Conservation (phyloP, 2,113 vertebrate species). For the Plotosus lineatus region DNA sequence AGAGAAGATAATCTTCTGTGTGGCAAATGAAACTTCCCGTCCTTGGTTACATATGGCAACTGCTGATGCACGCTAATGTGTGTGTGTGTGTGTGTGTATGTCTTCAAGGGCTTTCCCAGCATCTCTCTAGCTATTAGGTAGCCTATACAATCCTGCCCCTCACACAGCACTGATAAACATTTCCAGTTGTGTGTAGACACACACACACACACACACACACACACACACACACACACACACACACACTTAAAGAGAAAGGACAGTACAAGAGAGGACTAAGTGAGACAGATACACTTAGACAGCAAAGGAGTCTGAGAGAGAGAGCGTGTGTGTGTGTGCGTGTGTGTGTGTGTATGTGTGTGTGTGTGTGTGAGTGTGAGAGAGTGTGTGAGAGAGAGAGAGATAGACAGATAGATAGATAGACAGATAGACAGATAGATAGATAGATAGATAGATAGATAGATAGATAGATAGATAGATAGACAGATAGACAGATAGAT, state of each 20-base stretch:
- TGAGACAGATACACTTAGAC: no score
- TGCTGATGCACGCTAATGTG: background rate
- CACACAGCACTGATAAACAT: constrained; percentile 6
- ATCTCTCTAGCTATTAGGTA: background rate
- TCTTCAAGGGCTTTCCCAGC: constrained; percentile 5
- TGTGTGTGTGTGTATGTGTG: no score
- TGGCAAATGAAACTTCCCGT: background rate
- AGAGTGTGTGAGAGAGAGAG: background rate
- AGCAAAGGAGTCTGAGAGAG: no score
- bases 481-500: constrained; percentile 11
- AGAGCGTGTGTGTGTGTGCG: no score
- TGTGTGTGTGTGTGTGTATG: background rate
- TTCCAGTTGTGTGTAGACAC: constrained; percentile 1
- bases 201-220: constrained; percentile 23
- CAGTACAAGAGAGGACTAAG: no score
- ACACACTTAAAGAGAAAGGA: no score
- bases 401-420: constrained; percentile 32
- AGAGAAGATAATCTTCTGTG: background rate
- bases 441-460: constrained; percentile 28
- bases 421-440: constrained; percentile 31
- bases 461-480: constrained; percentile 7
- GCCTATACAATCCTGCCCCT: background rate
- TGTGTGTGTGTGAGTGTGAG: no score
- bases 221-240: constrained; percentile 22
- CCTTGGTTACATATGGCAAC: background rate